Evolutionary conservation across 1,140 invertebrate genomes (phyloP).

Genomic region (Apis mellifera): DNA sequence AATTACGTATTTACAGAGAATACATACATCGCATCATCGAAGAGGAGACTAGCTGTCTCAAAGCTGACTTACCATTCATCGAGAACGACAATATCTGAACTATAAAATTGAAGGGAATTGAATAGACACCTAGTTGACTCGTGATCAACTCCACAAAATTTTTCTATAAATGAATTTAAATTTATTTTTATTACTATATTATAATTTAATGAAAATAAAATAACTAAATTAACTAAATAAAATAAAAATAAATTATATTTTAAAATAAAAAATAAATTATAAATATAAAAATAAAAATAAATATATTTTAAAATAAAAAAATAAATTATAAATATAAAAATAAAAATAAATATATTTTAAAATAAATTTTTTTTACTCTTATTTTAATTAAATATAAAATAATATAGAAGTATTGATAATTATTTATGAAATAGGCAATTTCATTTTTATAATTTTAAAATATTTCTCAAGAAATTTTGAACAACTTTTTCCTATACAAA

Average conservation of each 20-base stretch:
- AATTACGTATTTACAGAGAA: constrained; percentile 80
- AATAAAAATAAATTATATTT: background rate
- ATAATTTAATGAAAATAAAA: constrained; percentile 12
- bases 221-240: background rate
- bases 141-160: constrained; percentile 80
- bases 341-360: too few species aligned
- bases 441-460: too few species aligned
- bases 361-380: background rate
- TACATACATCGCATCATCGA: constrained; percentile 75
- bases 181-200: background rate
- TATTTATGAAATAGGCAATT: too few species aligned
- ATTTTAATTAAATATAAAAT: background rate
- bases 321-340: too few species aligned
- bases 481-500: too few species aligned
- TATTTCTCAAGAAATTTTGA: too few species aligned
- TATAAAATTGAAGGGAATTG: constrained; percentile 69
- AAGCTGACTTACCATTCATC: constrained; percentile 71
- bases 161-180: constrained; percentile 69
- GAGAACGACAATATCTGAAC: constrained; percentile 54
- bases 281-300: too few species aligned
- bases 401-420: background rate
- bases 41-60: constrained; percentile 54
- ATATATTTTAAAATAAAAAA: too few species aligned
- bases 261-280: too few species aligned
- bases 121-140: constrained; percentile 70